Evolutionary conservation across 1,140 invertebrate genomes (phyloP).

Genomic region (Gryllus bimaculatus): DNA sequence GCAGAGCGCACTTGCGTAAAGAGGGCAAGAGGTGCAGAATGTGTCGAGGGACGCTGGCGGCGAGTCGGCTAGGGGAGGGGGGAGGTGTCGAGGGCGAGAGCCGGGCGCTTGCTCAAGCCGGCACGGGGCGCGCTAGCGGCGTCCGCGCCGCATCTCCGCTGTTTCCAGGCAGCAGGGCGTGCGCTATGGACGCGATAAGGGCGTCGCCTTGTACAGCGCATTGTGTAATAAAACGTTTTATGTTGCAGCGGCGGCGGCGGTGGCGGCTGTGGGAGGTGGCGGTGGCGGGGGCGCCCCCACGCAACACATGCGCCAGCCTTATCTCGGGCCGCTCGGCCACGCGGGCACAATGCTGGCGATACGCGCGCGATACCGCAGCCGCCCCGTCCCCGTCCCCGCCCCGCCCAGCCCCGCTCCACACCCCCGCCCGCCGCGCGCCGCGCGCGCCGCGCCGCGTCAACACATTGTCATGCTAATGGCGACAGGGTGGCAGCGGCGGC

Average conservation of each 20-base stretch:
- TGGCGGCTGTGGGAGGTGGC: too few species aligned
- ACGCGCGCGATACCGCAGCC: not conserved
- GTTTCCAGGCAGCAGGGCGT: slow-evolving; percentile 2
- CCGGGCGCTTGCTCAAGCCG: not conserved
- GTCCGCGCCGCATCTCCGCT: not conserved
- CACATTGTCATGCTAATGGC: slow-evolving; percentile 1
- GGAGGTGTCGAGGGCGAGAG: too few species aligned
- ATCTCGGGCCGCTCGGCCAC: not conserved
- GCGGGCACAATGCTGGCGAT: slow-evolving; percentile 2
- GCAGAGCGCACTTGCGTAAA: too few species aligned
- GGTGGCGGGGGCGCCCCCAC: too few species aligned
- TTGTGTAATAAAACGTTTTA: slow-evolving; percentile 6
- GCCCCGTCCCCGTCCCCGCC: not conserved
- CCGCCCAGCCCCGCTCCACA: too few species aligned
- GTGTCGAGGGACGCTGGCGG: too few species aligned
- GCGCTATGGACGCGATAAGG: not conserved
- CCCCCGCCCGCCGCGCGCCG: too few species aligned
- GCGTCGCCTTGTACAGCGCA: not conserved
- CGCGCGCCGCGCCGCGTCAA: not conserved
- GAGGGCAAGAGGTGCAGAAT: too few species aligned
- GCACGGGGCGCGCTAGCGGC: not conserved
- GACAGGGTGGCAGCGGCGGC: not conserved
- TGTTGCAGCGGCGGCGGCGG: not conserved
- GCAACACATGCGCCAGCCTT: not conserved
- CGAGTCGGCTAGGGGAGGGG: too few species aligned